Evolutionary conservation across 2,797 vertebrate genomes (phyloP).

Genomic region (Cynopterus sphinx): DNA sequence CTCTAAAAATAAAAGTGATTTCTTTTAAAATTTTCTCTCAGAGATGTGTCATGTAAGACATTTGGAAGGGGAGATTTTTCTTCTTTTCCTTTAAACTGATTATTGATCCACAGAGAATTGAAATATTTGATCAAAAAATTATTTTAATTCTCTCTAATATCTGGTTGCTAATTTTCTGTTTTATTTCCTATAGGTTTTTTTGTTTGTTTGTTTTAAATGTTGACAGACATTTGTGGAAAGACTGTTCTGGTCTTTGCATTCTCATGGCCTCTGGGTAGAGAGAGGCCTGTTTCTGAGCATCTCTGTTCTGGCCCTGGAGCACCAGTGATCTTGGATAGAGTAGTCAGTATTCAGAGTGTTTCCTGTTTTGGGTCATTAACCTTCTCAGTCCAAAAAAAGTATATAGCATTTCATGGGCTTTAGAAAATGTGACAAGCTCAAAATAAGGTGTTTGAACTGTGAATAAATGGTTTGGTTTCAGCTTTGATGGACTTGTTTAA

Average conservation of each 20-base stretch:
- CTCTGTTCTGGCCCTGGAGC: accelerated
- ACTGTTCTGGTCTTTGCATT: neutral
- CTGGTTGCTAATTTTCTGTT: neutral
- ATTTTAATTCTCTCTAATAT: neutral
- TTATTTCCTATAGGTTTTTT: neutral
- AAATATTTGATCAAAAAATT: neutral
- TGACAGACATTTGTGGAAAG: neutral
- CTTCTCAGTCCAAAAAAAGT: neutral
- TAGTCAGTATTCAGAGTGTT: accelerated
- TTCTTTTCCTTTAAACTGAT: neutral
- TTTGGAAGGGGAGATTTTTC: neutral
- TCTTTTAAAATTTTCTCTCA: neutral
- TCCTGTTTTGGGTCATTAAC: neutral
- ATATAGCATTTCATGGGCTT: neutral
- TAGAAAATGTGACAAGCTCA: neutral
- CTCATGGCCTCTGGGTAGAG: neutral
- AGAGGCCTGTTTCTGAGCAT: neutral
- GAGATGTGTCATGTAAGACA: neutral
- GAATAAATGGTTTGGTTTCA: neutral
- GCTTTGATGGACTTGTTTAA: neutral
- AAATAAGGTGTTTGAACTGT: neutral
- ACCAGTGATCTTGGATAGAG: accelerated
- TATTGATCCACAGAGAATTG: neutral
- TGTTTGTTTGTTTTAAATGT: neutral
- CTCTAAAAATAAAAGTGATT: neutral